Evolutionary conservation across 2,797 vertebrate species (phyloP).

Genomic region (Oceanodroma leucorhoa): DNA sequence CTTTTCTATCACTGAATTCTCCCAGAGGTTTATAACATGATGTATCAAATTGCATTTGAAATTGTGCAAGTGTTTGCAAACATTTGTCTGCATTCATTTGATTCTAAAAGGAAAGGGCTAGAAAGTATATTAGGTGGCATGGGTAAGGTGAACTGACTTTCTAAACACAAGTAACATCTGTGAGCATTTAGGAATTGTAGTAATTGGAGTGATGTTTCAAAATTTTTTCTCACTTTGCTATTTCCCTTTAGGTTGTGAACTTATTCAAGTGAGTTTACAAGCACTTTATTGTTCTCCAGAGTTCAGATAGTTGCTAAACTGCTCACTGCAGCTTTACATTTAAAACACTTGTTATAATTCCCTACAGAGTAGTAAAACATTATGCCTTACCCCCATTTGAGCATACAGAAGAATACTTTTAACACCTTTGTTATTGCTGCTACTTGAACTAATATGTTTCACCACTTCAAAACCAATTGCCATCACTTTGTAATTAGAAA

Average conservation of each 20-base stretch:
- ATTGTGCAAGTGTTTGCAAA: neutral
- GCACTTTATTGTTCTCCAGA: conserved; percentile 63
- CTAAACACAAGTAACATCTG: neutral
- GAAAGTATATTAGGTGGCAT: neutral
- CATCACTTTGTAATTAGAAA: conserved; percentile 12
- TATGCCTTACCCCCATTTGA: conserved; percentile 29
- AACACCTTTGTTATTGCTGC: conserved; percentile 28
- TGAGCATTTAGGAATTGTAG: conserved; percentile 14
- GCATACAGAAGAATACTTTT: conserved; percentile 34
- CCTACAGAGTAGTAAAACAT: conserved; percentile 21
- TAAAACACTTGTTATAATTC: conserved; percentile 45
- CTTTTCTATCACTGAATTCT: neutral
- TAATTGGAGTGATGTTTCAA: conserved; percentile 17
- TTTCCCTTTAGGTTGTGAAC: conserved; percentile 37
- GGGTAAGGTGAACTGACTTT: neutral
- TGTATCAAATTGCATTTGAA: neutral
- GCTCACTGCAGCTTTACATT: conserved; percentile 29
- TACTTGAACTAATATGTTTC: conserved; percentile 36
- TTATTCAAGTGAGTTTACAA: conserved; percentile 49
- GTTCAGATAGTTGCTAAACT: conserved; percentile 52
- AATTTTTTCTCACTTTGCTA: neutral
- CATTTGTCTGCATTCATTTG: neutral
- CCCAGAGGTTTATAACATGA: neutral
- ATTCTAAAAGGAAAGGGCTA: neutral
- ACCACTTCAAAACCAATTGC: neutral